Evolutionary conservation across 64 coral and sea anemone genomes (phyloP).

Genomic region (Porites australiensis): DNA sequence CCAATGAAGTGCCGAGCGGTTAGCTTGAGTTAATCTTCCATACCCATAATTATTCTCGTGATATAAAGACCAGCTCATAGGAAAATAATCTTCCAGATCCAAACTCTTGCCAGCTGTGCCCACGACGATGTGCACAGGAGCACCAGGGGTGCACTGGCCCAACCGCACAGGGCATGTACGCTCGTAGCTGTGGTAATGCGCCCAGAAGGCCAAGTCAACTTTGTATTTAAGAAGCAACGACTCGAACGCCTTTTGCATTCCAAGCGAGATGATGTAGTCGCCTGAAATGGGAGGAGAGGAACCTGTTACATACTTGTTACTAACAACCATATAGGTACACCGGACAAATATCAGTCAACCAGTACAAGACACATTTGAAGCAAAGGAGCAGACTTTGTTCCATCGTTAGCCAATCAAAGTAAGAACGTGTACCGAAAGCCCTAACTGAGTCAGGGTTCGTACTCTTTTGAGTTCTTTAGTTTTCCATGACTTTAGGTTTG

Average conservation of each 20-base stretch:
- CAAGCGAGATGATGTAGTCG: conserved; percentile 85
- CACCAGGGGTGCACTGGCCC: conserved; percentile 58
- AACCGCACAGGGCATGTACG: conserved; percentile 83
- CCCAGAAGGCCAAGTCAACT: conserved; percentile 92
- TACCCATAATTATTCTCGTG: conserved; percentile 88
- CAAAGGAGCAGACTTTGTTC: no score
- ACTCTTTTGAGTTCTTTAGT: no score
- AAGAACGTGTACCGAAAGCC: no score
- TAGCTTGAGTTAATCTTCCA: conserved; percentile 77
- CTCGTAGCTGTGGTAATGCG: conserved; percentile 98
- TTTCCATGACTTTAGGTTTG: no score
- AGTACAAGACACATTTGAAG: no score
- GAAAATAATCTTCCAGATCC: conserved; percentile 69
- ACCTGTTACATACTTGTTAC: no score
- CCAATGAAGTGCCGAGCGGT: conserved; percentile 72
- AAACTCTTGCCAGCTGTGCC: conserved; percentile 84
- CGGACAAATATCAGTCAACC: no score
- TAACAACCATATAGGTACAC: no score
- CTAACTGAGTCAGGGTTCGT: no score
- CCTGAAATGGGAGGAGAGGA: conserved; percentile 39
- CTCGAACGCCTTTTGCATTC: conserved; percentile 80
- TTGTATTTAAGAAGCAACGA: conserved; percentile 76
- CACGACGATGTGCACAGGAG: conserved; percentile 90
- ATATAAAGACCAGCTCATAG: conserved; percentile 84
- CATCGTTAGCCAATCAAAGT: no score